Base-by-base conservation (phyloP, 2,113 vertebrate genomes). In the Stigmatopora nigra region DNA sequence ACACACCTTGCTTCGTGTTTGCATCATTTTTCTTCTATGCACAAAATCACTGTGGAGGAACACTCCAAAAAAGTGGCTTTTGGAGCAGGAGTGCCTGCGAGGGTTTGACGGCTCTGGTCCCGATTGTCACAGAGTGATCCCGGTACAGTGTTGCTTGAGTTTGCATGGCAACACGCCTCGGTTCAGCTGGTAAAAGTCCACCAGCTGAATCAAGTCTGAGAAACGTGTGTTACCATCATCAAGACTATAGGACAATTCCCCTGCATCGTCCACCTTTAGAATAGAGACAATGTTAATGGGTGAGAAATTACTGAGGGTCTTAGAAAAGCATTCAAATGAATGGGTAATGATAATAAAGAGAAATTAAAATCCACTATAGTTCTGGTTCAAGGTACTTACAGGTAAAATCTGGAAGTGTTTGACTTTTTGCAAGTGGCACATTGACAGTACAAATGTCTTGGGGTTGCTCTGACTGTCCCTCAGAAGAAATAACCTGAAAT, bases 401-500 rank as follows among this genome's bases (percentile, higher is more conserved):
- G 93, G 95, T 84, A 97, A 77, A 81, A 99, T 99, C 84, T 97
- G 95, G 90, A 98, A 96, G 89, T 99, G 97, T 88, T 96, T 99
- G 90, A 98, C 92, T 91, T 93, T 97, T 89, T 96, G 93, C 86
- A 88, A 89, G 82, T 99, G 92, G 88, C 96, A 97, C 88, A 99
- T 73, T 47, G 97, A 96, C 71, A 99, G 90, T 41, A 99, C 97
- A 75, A 97, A 99, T 3, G 93, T 94, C 91, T 93, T 99, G 16
- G 95, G 95, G 76, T 95, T 98, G 89, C 95, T 99, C 88, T 97
- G 97, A 82, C 97, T 99, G 89, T 98, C 96, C 31, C 97, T 93
- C 68, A 99, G 89, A 79, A 99, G 93, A 88, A 98, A 99, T 66
- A 99, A 92, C 74, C 97, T 99, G 84, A 64, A 77, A 78, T 83